A percentile compares a stretch with the other conserved stretches of the same genome.
These are phyloP conservation scores for Cnemophilus loriae DNA, from an alignment of 2,113 vertebrate species.

Conservation along the genomic window DNA sequence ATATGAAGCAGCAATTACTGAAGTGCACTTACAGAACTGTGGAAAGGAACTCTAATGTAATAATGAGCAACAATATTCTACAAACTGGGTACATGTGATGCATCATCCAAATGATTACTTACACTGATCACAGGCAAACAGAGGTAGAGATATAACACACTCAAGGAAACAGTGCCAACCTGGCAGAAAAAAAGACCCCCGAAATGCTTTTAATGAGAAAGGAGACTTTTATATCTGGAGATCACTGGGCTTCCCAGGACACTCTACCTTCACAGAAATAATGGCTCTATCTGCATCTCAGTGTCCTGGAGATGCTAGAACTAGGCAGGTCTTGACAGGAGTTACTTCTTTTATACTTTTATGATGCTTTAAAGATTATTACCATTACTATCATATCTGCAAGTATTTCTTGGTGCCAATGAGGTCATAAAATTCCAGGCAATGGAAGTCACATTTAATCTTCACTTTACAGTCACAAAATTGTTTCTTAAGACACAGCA, in stretches of 20 bases:
- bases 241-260: not conserved
- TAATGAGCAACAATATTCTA: not conserved
- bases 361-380: not conserved
- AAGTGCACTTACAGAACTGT: constrained; percentile 8
- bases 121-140: not conserved
- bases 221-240: not conserved
- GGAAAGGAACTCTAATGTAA: not conserved
- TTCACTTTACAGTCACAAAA: not conserved
- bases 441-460: not conserved
- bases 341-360: not conserved
- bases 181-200: not conserved
- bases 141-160: not conserved
- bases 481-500: not conserved
- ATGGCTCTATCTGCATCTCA: not conserved
- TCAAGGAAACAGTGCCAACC: not conserved
- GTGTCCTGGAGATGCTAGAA: not conserved
- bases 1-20: not conserved
- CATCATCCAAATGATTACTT: constrained; percentile 24
- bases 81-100: not conserved
- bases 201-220: not conserved
- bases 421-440: not conserved
- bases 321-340: not conserved
- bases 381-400: not conserved
- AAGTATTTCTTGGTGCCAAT: not conserved
- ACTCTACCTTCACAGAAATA: not conserved